Conservation (phyloP, 2,888 invertebrate species). For the Stenodera caucasica region DNA sequence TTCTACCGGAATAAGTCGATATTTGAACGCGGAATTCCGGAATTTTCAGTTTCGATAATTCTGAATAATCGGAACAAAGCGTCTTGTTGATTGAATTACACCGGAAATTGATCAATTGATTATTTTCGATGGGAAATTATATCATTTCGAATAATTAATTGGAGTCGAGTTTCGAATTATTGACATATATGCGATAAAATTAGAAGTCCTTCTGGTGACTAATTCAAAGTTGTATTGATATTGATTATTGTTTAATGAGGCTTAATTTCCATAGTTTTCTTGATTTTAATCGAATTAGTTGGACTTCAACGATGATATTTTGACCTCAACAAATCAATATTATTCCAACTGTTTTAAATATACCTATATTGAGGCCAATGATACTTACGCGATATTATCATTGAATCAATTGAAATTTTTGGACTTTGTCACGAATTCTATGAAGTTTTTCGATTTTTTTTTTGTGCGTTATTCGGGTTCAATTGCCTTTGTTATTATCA, state of each 20-base stretch:
- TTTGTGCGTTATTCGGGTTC: neutral
- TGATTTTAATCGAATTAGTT: neutral
- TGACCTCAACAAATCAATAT: neutral
- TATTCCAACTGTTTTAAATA: no score
- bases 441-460: neutral
- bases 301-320: neutral
- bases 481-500: neutral
- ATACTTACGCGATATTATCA: no score
- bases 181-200: no score
- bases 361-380: no score
- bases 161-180: no score
- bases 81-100: neutral
- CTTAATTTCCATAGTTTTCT: neutral
- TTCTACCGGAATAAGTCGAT: slow-evolving; percentile 4
- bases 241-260: neutral
- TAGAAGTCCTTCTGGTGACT: no score
- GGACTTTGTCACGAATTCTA: neutral
- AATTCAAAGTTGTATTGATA: no score
- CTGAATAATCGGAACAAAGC: neutral
- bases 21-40: no score
- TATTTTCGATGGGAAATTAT: neutral
- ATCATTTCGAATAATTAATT: neutral
- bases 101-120: neutral
- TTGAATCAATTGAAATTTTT: neutral
- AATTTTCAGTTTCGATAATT: no score